Percentiles rank a stretch among this genome's conserved stretches.
Evolutionary conservation across 2,888 invertebrate genomes (phyloP).

Genomic region (Erebia aethiops): DNA sequence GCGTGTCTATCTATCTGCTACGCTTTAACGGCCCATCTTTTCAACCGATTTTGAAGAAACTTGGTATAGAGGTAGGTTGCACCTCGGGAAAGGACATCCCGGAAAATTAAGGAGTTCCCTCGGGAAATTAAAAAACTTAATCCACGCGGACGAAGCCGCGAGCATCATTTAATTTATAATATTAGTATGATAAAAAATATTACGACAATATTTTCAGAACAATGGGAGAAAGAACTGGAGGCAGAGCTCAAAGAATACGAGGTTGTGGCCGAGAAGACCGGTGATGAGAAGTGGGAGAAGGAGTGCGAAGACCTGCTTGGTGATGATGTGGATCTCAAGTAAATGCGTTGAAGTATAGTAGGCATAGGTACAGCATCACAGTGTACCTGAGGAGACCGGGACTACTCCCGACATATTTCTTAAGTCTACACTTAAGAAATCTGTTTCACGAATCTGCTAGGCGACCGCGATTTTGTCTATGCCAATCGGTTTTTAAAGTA

Average conservation of each 20-base stretch:
- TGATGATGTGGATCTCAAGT: slow-evolving; percentile 84
- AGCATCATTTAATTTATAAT: no score
- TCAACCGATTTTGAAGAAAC: no score
- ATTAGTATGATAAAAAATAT: neutral
- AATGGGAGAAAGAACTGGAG: slow-evolving; percentile 98
- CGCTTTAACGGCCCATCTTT: no score
- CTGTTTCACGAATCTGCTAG: slow-evolving; percentile 32
- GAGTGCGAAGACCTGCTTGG: slow-evolving; percentile 88
- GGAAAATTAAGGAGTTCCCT: no score
- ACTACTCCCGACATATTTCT: no score
- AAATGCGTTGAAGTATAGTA: slow-evolving; percentile 38
- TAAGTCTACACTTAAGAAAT: neutral
- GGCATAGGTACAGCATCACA: neutral
- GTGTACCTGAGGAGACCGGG: no score
- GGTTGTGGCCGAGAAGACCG: slow-evolving; percentile 85
- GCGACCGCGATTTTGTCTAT: neutral
- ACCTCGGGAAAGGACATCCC: no score
- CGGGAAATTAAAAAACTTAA: no score
- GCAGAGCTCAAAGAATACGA: slow-evolving; percentile 98
- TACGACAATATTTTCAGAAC: slow-evolving; percentile 84
- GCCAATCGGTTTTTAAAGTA: no score
- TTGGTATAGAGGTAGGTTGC: no score
- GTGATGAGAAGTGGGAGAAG: slow-evolving; percentile 85
- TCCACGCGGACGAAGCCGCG: no score
- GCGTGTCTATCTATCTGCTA: no score